Base-by-base conservation (phyloP, 2,797 vertebrate species). In the Pseudochaenichthys georgianus region DNA sequence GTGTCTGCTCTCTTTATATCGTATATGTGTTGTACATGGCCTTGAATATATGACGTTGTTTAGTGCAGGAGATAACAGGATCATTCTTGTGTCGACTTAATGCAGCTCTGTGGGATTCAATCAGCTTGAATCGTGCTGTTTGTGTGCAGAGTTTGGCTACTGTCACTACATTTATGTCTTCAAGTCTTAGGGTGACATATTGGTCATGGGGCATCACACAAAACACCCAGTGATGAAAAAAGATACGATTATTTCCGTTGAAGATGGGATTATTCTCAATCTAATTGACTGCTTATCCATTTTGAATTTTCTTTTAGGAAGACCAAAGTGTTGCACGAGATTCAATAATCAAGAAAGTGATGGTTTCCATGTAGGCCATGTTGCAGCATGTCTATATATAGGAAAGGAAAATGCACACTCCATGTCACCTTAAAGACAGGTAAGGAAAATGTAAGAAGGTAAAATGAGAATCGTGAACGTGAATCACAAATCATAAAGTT, bases 401-500 rank as follows among this genome's bases (percentile, higher is more conserved):
- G 55, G 51, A 55, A 78, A 77, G 45, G 31, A 54, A 82, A 69
- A 73, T 34, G 66, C 16, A 3, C 43, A 51, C 54, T 66, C 52
- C 46, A 68, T 78, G 79, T 85, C 70, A 75, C 80, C 48, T 50
- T 17, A 17, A 69, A 72, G 80, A 84, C 64, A 10, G 47, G 23
- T 16, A 67, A 61, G 73, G 28, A 57, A 62, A 13, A 60, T 50
- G 45, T 53, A 59, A 68, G 68, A 78, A 48, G 69, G 64, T 68
- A 75, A 72, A 70, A 86, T 69, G 77, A 86, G 59, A 77, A 78
- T 87, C 75, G 57, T 88, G 86, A 92, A 92, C 16, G 50, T 21
- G 78, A 85, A 89, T 88, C 80, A 77, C 76, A 89, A 91, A 86
- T 89, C 85, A 81, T 81, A 86, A 90, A 92, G 78, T 91, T 90